phyloP scores from a whole-genome alignment of 2,113 vertebrate species.

The Megaceryle maxima region DNA sequence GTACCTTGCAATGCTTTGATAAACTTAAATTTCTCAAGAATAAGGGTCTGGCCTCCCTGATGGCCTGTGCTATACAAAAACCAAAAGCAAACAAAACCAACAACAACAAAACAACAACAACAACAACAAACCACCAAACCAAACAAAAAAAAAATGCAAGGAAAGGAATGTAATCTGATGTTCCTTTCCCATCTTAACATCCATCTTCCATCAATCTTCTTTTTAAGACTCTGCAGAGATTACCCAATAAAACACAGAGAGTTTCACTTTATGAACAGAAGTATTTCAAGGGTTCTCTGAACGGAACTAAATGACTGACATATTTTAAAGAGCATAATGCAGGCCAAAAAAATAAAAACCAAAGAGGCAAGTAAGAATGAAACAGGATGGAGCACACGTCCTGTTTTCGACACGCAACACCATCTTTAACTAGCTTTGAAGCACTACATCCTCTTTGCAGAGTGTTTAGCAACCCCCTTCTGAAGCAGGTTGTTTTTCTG shows the following conservation, averaged over 20 bases:
- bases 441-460: not conserved
- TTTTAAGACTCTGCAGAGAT: not conserved
- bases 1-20: not conserved
- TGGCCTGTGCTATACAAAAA: not conserved
- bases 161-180: not conserved
- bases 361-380: not conserved
- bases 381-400: constrained; percentile 56
- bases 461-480: not conserved
- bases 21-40: not conserved
- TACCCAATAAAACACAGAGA: not conserved
- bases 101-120: too few species aligned
- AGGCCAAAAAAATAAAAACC: not conserved
- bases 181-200: not conserved
- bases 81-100: too few species aligned
- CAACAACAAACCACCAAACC: too few species aligned
- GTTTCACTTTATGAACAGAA: not conserved
- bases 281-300: constrained; percentile 17
- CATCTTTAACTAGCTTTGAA: not conserved
- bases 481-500: not conserved
- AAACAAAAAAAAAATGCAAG: too few species aligned
- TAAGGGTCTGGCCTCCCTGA: not conserved
- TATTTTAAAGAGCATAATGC: not conserved
- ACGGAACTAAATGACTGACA: not conserved
- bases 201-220: not conserved
- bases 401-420: constrained; percentile 8